A percentile compares a stretch with the other conserved stretches of the same genome.
Evolutionary conservation across 2,797 vertebrate species (phyloP).

Genomic region (Channa striata): DNA sequence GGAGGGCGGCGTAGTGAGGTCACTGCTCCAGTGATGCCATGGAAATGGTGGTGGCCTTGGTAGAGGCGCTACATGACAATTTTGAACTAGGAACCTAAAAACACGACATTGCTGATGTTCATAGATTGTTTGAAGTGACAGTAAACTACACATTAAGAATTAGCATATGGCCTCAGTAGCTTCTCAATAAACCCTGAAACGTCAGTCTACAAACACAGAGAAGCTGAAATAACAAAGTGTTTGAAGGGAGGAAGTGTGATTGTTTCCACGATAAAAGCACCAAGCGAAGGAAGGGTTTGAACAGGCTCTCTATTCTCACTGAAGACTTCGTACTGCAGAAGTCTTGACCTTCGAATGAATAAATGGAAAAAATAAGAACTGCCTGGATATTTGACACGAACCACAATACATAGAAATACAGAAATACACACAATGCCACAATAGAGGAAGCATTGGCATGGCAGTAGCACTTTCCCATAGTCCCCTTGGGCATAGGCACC

Average conservation of each 20-base stretch:
- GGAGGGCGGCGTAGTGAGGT: constrained; percentile 65
- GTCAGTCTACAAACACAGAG: constrained; percentile 60
- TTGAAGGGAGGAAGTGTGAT: constrained; percentile 78
- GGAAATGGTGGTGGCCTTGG: constrained; percentile 61
- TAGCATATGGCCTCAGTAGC: constrained; percentile 46
- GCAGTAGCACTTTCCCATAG: constrained; percentile 66
- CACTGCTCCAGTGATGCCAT: constrained; percentile 62
- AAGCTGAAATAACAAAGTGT: constrained; percentile 80
- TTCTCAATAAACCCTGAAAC: constrained; percentile 26
- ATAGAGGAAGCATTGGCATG: constrained; percentile 39
- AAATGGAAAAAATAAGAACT: constrained; percentile 52
- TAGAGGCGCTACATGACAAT: constrained; percentile 16
- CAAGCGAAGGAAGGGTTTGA: constrained; percentile 6
- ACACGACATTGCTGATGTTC: constrained; percentile 35
- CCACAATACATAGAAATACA: constrained; percentile 35
- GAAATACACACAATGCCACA: constrained; percentile 58
- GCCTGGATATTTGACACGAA: constrained; percentile 26
- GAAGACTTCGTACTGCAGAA: constrained; percentile 45
- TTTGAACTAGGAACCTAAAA: constrained; percentile 32
- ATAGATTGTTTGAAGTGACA: constrained; percentile 47
- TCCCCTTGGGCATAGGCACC: constrained; percentile 38
- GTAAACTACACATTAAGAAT: constrained; percentile 33
- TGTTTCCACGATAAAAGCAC: constrained; percentile 68
- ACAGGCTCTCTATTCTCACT: constrained; percentile 31
- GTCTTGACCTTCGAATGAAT: constrained; percentile 67